Evolutionary conservation across 2,797 vertebrate genomes (phyloP), one percentile per base, ranked within the genome.

Genomic region (Todus mexicanus): DNA sequence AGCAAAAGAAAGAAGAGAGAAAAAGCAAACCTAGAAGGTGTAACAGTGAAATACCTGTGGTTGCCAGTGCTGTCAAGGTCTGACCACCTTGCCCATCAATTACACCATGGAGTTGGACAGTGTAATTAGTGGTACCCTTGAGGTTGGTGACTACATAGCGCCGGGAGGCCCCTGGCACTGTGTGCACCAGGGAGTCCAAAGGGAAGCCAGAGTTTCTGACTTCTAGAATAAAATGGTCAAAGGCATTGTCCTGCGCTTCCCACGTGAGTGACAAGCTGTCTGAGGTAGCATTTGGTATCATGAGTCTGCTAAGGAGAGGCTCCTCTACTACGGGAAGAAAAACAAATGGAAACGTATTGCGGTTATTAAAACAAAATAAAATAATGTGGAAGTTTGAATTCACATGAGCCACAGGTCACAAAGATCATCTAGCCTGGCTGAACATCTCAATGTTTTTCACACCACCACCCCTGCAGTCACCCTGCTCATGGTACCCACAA

Each of bases 191-290:
- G 3, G 97, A 98, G 95, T 98, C 98, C 97, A 97, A 97, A 96
- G 97, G 98, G 95, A 96, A 97, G 95, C 98, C 98, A 96, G 98
- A 98, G 97, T 98, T 98, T 97, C 98, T 98, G 97, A 99, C 97
- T 97, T 99, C 98, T 97, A 98, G 97, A 96, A 98, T 97, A 98
- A 98, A 98, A 84, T 97, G 97, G 97, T 98, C 98, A 98, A 99
- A 98, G 61, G 95, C 94, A 97, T 97, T 97, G 75, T 98, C 97
- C 94, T 97, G 95, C 4, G 95, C 98, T 97, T 97, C 97, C 98
- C 98, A 99, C 5, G 97, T 96, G 96, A 99, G 97, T 78, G 97
- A 98, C 86, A 98, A 92, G 96, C 98, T 98, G 98, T 98, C 98
- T 98, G 98, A 98, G 97, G 98, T 98, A 98, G 98, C 64, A 93